phyloP scores from a whole-genome alignment of 2,888 invertebrate species.

The Phasia obesa region DNA sequence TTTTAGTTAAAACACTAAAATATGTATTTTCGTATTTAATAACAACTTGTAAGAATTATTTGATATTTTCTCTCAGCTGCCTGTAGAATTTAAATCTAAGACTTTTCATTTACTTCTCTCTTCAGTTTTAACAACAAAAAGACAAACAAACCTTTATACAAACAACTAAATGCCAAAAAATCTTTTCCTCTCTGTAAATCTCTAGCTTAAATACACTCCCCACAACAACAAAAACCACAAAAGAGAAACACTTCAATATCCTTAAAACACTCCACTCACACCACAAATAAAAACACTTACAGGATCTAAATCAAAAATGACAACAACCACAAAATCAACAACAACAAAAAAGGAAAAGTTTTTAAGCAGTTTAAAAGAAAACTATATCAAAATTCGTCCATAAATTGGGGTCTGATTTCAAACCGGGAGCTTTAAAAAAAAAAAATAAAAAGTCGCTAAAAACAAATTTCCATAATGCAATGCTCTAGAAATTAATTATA shows the following conservation, averaged over 20 bases:
- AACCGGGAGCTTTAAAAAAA: constrained; percentile 64
- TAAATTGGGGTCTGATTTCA: constrained; percentile 79
- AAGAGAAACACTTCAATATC: constrained; percentile 8
- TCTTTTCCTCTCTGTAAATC: constrained; percentile 71
- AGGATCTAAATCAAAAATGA: constrained; percentile 6
- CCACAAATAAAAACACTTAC: neutral
- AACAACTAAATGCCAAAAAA: constrained; percentile 66
- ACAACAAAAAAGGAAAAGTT: constrained; percentile 74
- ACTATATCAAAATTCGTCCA: constrained; percentile 82
- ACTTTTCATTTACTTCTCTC: constrained; percentile 42
- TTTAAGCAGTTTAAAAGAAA: constrained; percentile 77
- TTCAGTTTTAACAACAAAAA: constrained; percentile 35
- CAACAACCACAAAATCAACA: constrained; percentile 16
- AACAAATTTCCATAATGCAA: constrained; percentile 30
- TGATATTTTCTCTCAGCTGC: constrained; percentile 47
- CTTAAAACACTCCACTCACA: neutral
- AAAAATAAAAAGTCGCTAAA: neutral
- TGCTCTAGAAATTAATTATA: constrained; percentile 12
- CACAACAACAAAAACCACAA: neutral
- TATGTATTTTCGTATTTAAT: constrained; percentile 13
- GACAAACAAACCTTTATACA: constrained; percentile 54
- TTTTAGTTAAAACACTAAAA: constrained; percentile 20
- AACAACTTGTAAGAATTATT: constrained; percentile 16
- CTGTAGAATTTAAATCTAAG: constrained; percentile 65
- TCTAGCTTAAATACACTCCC: constrained; percentile 4